phyloP scores from a whole-genome alignment of 2,797 vertebrate species.

The Sarcophilus harrisii region DNA sequence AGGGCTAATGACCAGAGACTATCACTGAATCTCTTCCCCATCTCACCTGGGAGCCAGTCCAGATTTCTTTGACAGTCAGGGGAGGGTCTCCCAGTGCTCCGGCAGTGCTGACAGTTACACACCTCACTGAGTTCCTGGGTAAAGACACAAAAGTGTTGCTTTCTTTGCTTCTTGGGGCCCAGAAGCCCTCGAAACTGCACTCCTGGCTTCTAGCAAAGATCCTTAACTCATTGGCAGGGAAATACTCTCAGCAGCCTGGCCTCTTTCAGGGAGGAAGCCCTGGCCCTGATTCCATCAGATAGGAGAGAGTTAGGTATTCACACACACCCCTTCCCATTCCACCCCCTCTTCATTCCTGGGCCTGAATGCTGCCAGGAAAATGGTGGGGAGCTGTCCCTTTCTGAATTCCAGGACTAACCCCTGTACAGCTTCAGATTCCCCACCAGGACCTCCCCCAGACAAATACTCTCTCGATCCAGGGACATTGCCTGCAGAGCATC shows the following conservation, averaged over 20 bases:
- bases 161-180: neutral
- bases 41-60: neutral
- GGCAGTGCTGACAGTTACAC: neutral
- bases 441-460: neutral
- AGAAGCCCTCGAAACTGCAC: neutral
- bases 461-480: neutral
- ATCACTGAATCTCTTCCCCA: neutral
- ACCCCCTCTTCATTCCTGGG: conserved; percentile 1
- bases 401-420: neutral
- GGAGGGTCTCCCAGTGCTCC: neutral
- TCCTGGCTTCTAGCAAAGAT: neutral
- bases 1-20: neutral
- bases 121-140: neutral
- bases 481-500: neutral
- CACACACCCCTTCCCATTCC: neutral
- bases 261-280: neutral
- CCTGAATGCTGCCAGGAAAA: neutral
- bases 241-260: rapidly evolving
- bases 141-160: neutral
- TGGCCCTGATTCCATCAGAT: neutral
- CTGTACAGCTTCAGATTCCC: neutral
- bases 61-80: neutral
- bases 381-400: neutral
- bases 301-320: neutral
- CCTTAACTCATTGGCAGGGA: conserved; percentile 30